phyloP scores from a whole-genome alignment of 2,113 vertebrate genomes.

The Thymallus thymallus region DNA sequence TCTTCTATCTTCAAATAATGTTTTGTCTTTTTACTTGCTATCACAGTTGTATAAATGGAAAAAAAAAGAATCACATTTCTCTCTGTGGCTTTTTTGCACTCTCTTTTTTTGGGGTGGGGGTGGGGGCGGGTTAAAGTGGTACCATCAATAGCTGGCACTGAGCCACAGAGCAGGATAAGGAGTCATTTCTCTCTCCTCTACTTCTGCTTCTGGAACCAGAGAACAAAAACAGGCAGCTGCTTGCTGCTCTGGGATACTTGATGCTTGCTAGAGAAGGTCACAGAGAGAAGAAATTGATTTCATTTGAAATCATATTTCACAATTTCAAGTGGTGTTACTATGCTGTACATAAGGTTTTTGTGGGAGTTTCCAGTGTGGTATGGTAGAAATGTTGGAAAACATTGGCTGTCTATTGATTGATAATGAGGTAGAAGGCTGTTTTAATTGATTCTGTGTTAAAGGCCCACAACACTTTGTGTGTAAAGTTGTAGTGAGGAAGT shows the following conservation, averaged over 20 bases:
- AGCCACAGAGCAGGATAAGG: conserved; percentile 53
- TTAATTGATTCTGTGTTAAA: background rate
- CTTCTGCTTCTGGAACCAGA: conserved; percentile 51
- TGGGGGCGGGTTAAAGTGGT: conserved; percentile 23
- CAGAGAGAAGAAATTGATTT: conserved; percentile 66
- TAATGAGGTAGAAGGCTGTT: background rate
- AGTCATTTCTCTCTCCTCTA: conserved; percentile 48
- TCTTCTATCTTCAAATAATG: conserved; percentile 80
- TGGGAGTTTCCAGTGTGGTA: background rate
- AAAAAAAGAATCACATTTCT: conserved; percentile 77
- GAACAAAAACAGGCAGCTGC: background rate
- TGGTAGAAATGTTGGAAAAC: background rate
- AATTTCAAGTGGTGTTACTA: conserved; percentile 49
- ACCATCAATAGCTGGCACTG: conserved; percentile 51
- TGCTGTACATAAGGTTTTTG: background rate
- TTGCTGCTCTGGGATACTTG: conserved; percentile 46
- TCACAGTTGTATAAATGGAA: conserved; percentile 76
- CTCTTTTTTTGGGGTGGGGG: conserved; percentile 53
- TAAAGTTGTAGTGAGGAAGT: background rate
- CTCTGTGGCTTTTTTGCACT: conserved; percentile 68
- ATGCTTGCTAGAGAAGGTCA: conserved; percentile 70
- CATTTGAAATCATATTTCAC: conserved; percentile 67
- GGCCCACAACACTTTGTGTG: background rate
- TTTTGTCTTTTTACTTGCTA: conserved; percentile 79
- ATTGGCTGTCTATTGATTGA: background rate